Evolutionary conservation across 2,797 vertebrate species (phyloP), one percentile per base, ranked within the genome.

Genomic region (Naso thynnoides): DNA sequence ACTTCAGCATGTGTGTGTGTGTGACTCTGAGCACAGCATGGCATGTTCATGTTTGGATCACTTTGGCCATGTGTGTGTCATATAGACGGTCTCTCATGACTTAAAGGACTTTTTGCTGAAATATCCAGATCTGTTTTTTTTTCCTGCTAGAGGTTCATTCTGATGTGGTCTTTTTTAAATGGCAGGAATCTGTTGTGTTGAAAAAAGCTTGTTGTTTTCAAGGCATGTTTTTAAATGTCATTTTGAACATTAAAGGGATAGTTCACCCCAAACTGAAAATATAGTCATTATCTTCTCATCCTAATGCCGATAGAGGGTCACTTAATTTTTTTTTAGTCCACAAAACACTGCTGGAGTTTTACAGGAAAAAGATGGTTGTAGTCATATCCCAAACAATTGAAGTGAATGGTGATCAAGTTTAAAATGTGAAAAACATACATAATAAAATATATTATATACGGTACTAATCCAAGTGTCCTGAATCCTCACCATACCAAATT

Each of bases 1-100:
- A 76, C 63, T 68, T 70, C 71, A 79, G 79, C 85, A 87, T 88
- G 88, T 53, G 53, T 76, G 60, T 76, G 60, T 66, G 44, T 69
- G 38, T 67, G 71, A 70, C 41, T 72, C 55, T 52, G 33, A 86
- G 73, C 80, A 83, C 78, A 50, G 78, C 48, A 47, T 81, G 82
- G 73, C 85, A 76, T 81, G 73, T 62, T 71, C 18, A 5, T 26
- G 16, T 64, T 39, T 42, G 61, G 15, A 33, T 48, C 57, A n/a
- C 31, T 55, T 36, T 59, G 26, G 23, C 26, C 10, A 29, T 18
- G 14, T 2, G 21, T 29, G 38, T 55, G 21, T 52, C 49, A 27
- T 21, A 24, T 14, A 41, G n/a, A 18, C 62, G 49, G 42, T 26
- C 23, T 62, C 29, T 2, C 47, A 33, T 24, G n/a, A 16, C 8